Conservation (phyloP, 2,888 invertebrate species). For the Drosophila rubida region DNA sequence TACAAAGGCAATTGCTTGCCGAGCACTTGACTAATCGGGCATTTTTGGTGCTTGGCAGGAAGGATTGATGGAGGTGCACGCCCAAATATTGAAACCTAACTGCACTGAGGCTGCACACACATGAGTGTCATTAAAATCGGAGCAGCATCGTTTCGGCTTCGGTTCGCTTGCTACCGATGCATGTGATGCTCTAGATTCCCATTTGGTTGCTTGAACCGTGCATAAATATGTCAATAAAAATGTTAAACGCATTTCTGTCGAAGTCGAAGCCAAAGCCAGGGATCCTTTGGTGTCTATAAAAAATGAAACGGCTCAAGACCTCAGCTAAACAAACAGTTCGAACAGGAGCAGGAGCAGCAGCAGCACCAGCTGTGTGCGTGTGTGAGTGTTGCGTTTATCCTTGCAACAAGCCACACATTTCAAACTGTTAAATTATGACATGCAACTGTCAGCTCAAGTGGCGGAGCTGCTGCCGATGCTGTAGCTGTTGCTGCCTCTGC, state of each 20-base stretch:
- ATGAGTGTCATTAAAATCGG: conserved; percentile 20
- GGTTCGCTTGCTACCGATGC: conserved; percentile 46
- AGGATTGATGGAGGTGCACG: conserved; percentile 6
- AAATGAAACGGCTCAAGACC: conserved; percentile 35
- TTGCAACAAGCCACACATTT: conserved; percentile 63
- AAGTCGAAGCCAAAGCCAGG: conserved; percentile 16
- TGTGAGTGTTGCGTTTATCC: conserved; percentile 43
- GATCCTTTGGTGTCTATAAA: conserved; percentile 25
- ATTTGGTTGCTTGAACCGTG: conserved; percentile 68
- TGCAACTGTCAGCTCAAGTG: conserved; percentile 76
- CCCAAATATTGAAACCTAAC: neutral
- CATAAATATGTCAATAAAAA: conserved; percentile 78
- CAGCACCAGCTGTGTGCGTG: conserved; percentile 18
- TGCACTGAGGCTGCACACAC: neutral
- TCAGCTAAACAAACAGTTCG: conserved; percentile 65
- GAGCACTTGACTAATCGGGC: conserved; percentile 9
- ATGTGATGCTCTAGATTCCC: conserved; percentile 59
- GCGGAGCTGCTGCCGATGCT: conserved; percentile 27
- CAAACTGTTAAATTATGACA: conserved; percentile 77
- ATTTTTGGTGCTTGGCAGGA: conserved; percentile 6
- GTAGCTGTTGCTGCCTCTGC: conserved; percentile 5
- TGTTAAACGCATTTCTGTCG: conserved; percentile 42
- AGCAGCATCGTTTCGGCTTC: conserved; percentile 6
- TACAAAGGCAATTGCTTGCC: neutral
- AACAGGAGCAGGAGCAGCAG: conserved; percentile 57